phyloP scores from a whole-genome alignment of 2,797 vertebrate species.

The Oryzias dopingdopingensis region DNA sequence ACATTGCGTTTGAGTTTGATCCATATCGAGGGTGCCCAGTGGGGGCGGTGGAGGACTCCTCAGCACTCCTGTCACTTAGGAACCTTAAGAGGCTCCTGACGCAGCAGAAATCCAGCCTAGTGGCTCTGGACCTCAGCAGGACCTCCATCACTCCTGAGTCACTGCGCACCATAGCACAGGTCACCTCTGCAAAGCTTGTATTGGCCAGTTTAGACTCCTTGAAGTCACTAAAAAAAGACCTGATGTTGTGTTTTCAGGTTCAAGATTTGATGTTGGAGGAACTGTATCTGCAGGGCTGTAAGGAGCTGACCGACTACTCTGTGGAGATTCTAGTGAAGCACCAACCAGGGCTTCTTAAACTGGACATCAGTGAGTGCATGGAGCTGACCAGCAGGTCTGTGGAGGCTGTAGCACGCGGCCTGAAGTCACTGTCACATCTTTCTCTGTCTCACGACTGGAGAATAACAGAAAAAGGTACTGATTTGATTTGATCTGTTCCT shows the following conservation, averaged over 20 bases:
- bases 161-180: constrained; percentile 74
- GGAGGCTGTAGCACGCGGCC: constrained; percentile 61
- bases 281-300: constrained; percentile 77
- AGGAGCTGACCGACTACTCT: constrained; percentile 81
- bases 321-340: constrained; percentile 75
- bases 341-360: constrained; percentile 72
- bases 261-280: constrained; percentile 73
- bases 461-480: constrained; percentile 75
- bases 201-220: neutral
- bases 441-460: constrained; percentile 74
- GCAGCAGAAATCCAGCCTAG: constrained; percentile 68
- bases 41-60: constrained; percentile 66
- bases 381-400: constrained; percentile 78
- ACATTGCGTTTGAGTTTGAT: constrained; percentile 81
- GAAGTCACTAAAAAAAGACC: no score
- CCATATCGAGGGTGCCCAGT: constrained; percentile 65
- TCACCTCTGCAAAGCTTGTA: constrained; percentile 25
- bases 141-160: constrained; percentile 80
- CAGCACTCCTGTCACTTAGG: constrained; percentile 77
- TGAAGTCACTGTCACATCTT: constrained; percentile 70
- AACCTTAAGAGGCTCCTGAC: constrained; percentile 76
- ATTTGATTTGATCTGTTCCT: neutral
- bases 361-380: constrained; percentile 83
- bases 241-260: constrained; percentile 45
- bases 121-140: constrained; percentile 79